These are phyloP conservation scores for Bugulina stolonifera DNA, from an alignment of 2,888 invertebrate species.

Conservation along the genomic window DNA sequence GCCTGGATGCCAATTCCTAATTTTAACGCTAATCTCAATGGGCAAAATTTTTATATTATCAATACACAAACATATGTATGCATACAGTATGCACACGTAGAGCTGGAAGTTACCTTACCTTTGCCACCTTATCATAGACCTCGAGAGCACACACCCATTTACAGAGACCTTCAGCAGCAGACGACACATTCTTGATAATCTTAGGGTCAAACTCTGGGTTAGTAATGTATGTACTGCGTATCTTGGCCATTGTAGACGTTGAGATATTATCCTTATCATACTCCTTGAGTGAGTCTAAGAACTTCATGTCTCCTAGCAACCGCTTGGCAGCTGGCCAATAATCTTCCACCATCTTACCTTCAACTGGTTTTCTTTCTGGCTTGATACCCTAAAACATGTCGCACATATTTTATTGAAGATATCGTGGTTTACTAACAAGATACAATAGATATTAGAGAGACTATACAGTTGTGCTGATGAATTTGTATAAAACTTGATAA, in stretches of 20 bases:
- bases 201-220: constrained; percentile 51
- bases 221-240: constrained; percentile 43
- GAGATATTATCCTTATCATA: constrained; percentile 53
- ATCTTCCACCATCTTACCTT: constrained; percentile 46
- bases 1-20: too few relatives aligned
- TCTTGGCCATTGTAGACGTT: constrained; percentile 43
- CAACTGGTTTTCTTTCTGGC: constrained; percentile 46
- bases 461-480: too few relatives aligned
- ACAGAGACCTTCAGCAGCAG: constrained; percentile 52
- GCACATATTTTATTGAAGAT: too few relatives aligned
- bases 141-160: constrained; percentile 52
- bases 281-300: constrained; percentile 48
- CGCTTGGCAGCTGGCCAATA: constrained; percentile 52
- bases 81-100: too few relatives aligned
- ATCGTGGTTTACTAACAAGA: too few relatives aligned
- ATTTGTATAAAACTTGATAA: too few relatives aligned
- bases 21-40: too few relatives aligned
- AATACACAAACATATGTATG: too few relatives aligned
- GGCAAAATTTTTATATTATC: too few relatives aligned
- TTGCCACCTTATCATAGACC: constrained; percentile 49
- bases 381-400: constrained; percentile 39
- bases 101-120: too few relatives aligned
- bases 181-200: constrained; percentile 50
- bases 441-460: too few relatives aligned
- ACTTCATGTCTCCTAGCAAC: constrained; percentile 51